phyloP scores from a whole-genome alignment of 2,797 vertebrate genomes.

The Hipposideros larvatus region DNA sequence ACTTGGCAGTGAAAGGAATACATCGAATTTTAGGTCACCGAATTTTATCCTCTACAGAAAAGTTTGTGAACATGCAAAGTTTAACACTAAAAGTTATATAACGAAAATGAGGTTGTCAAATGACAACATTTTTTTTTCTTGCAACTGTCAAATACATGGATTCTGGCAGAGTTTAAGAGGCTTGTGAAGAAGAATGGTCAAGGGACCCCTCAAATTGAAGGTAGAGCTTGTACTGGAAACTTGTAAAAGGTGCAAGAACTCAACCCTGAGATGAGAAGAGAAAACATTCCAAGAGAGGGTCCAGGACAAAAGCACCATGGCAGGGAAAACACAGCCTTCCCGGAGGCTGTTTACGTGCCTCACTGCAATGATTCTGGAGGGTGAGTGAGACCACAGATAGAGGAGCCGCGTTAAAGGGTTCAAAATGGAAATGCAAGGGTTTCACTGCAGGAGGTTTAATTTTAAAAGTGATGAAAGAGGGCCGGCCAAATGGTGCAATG shows the following conservation, averaged over 20 bases:
- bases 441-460: neutral
- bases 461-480: neutral
- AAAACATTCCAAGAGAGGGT: neutral
- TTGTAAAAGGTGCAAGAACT: neutral
- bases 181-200: neutral
- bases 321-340: neutral
- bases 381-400: neutral
- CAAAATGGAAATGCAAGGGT: neutral
- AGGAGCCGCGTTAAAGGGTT: neutral
- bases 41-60: neutral
- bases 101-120: neutral
- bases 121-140: neutral
- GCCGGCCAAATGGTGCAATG: too few species aligned
- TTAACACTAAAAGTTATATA: constrained; percentile 32
- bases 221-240: neutral
- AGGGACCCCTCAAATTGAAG: neutral
- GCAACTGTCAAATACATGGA: neutral
- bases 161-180: neutral
- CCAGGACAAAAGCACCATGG: neutral
- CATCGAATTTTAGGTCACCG: neutral
- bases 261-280: neutral
- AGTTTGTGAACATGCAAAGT: neutral
- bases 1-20: neutral
- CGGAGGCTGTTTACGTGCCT: accelerated
- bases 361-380: neutral